Conservation (phyloP, 2,888 invertebrate genomes). For the Drosophila paucipuncta region DNA sequence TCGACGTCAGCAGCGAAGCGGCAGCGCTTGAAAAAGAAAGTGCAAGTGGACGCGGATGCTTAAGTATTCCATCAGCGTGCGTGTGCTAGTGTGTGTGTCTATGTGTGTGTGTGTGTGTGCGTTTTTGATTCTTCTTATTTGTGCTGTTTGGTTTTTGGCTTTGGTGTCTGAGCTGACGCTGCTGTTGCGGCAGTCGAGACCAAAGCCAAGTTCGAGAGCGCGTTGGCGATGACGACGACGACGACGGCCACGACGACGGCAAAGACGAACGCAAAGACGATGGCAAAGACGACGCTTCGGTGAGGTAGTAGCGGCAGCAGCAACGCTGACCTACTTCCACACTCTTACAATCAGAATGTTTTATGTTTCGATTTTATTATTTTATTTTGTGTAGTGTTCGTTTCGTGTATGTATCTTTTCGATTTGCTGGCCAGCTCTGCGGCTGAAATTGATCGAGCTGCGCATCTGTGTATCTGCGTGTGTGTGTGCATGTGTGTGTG, state of each 20-base stretch:
- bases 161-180: conserved; percentile 58
- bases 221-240: conserved; percentile 57
- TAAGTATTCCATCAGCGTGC: conserved; percentile 81
- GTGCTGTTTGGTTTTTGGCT: conserved; percentile 50
- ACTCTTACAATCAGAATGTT: conserved; percentile 84
- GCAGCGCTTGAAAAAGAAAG: conserved; percentile 82
- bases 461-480: conserved; percentile 23
- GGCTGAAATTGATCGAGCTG: conserved; percentile 37
- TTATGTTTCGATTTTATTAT: conserved; percentile 83
- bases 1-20: conserved; percentile 34
- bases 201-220: conserved; percentile 70
- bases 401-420: conserved; percentile 68
- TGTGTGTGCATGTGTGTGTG: conserved; percentile 17
- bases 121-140: conserved; percentile 60
- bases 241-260: conserved; percentile 23
- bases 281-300: conserved; percentile 5
- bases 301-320: conserved; percentile 14
- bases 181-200: conserved; percentile 49
- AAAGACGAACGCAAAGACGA: conserved; percentile 18
- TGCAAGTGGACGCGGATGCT: conserved; percentile 84
- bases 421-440: conserved; percentile 66
- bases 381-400: conserved; percentile 71
- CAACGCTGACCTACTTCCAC: conserved; percentile 73
- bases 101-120: conserved; percentile 21
- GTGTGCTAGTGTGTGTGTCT: conserved; percentile 8